Percentiles rank a stretch among this genome's conserved stretches.
Evolutionary conservation across 2,888 invertebrate species (phyloP).

Genomic region (Folsomia manolachei): DNA sequence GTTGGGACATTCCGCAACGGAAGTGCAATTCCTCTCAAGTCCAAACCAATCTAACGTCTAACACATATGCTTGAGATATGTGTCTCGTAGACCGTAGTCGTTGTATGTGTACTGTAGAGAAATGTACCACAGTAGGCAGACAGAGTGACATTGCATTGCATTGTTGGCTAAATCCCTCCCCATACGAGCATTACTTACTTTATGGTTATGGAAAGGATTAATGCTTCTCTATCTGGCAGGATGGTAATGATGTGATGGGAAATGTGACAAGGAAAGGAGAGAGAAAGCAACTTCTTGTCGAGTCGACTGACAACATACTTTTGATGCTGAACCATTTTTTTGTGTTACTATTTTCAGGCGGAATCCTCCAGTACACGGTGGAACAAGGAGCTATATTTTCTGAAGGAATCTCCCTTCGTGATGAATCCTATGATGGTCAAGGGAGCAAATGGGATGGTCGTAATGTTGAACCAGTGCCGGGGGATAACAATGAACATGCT

Average conservation of each 20-base stretch:
- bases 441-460: slow-evolving; percentile 48
- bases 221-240: not conserved
- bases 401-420: slow-evolving; percentile 47
- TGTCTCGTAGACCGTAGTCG: not conserved
- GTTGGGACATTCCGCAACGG: not conserved
- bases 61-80: not conserved
- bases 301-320: not conserved
- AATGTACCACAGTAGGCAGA: no score
- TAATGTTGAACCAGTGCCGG: slow-evolving; percentile 27
- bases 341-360: slow-evolving; percentile 24
- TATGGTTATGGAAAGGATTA: slow-evolving; percentile 22
- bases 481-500: slow-evolving; percentile 29
- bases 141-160: no score
- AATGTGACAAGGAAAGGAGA: not conserved
- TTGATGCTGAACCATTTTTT: not conserved
- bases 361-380: slow-evolving; percentile 40
- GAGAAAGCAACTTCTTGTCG: no score
- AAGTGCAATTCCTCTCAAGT: not conserved
- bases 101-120: no score
- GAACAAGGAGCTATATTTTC: slow-evolving; percentile 46
- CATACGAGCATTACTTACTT: slow-evolving; percentile 22
- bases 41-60: not conserved
- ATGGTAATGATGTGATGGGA: slow-evolving; percentile 6
- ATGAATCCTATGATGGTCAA: slow-evolving; percentile 47
- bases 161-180: slow-evolving; percentile 17